Conservation (phyloP, 1,140 invertebrate genomes). For the Formica selysi region DNA sequence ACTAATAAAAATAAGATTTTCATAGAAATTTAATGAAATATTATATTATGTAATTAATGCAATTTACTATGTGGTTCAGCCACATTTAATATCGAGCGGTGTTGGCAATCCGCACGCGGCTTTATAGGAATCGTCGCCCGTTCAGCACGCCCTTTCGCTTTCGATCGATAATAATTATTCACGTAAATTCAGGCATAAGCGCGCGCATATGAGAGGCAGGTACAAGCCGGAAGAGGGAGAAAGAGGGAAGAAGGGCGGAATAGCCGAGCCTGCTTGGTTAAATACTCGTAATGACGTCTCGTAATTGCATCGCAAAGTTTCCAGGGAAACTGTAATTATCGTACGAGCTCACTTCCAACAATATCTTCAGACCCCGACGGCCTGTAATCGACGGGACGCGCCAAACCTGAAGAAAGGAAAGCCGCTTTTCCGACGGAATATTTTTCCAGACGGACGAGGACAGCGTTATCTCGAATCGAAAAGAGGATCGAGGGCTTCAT, state of each 20-base stretch:
- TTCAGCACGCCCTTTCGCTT: conserved; percentile 45
- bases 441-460: conserved; percentile 47
- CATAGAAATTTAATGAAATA: conserved; percentile 26
- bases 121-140: neutral
- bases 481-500: conserved; percentile 41
- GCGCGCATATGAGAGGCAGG: conserved; percentile 34
- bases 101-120: conserved; percentile 29
- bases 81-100: conserved; percentile 46
- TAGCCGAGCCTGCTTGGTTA: conserved; percentile 69
- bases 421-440: conserved; percentile 54
- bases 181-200: conserved; percentile 76
- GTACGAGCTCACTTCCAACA: conserved; percentile 73
- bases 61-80: conserved; percentile 20
- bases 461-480: conserved; percentile 32
- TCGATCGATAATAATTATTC: conserved; percentile 79
- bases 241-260: conserved; percentile 24
- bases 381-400: conserved; percentile 67
- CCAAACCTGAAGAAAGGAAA: conserved; percentile 63
- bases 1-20: neutral
- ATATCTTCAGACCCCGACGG: conserved; percentile 70
- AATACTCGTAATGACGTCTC: conserved; percentile 80
- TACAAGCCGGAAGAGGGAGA: neutral
- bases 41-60: conserved; percentile 28
- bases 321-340: conserved; percentile 80
- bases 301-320: conserved; percentile 81